Evolutionary conservation across 92 coral and sea anemone species (phyloP).

Genomic region (Anthopleura xanthogrammica): DNA sequence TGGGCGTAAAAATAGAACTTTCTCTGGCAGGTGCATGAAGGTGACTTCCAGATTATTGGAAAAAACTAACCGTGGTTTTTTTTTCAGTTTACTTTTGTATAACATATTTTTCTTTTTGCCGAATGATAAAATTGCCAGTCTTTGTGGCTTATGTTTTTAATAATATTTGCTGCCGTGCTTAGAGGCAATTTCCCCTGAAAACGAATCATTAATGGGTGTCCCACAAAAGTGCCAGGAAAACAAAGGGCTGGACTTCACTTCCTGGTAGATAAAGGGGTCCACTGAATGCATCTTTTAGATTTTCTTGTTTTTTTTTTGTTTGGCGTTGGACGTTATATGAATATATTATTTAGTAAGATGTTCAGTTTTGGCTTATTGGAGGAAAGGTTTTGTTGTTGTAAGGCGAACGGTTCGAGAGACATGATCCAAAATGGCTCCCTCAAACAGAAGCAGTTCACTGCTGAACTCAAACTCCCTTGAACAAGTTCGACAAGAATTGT

Average conservation of each 20-base stretch:
- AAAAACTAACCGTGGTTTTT: no score
- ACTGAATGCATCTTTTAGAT: not conserved
- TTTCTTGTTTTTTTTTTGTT: conserved; percentile 1
- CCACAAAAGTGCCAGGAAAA: not conserved
- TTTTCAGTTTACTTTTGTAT: no score
- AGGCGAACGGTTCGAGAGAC: not conserved
- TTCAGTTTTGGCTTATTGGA: not conserved
- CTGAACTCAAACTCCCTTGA: not conserved
- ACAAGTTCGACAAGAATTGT: conserved; percentile 16
- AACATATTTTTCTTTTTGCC: no score
- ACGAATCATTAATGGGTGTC: not conserved
- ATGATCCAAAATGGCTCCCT: not conserved
- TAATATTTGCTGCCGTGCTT: not conserved
- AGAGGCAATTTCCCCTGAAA: not conserved
- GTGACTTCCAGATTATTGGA: no score
- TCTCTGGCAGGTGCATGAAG: no score
- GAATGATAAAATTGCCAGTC: no score
- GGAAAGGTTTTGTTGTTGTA: not conserved
- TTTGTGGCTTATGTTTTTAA: not conserved
- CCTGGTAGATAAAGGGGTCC: not conserved
- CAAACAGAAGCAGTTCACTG: conserved; percentile 9
- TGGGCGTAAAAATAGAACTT: no score
- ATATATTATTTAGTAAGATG: not conserved
- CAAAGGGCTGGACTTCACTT: not conserved
- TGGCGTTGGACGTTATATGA: not conserved